phyloP scores from a whole-genome alignment of 2,113 vertebrate genomes.

The Scatophagus argus region DNA sequence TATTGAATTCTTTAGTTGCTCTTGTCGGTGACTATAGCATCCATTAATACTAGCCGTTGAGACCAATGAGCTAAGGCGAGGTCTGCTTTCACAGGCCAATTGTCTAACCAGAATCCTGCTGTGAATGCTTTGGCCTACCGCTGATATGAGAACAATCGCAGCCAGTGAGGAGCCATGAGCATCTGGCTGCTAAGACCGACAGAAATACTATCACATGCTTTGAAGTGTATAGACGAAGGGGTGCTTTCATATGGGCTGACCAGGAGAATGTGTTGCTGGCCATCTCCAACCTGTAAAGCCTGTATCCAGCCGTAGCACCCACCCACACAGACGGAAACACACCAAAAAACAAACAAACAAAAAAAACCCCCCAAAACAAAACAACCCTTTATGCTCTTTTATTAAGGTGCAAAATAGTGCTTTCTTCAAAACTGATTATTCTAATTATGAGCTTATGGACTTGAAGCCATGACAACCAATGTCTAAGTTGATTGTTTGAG shows the following conservation, averaged over 20 bases:
- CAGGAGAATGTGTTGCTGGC: slow-evolving; percentile 59
- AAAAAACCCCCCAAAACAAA: neutral
- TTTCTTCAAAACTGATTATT: slow-evolving; percentile 75
- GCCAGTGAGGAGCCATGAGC: slow-evolving; percentile 80
- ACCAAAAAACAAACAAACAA: neutral
- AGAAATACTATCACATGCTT: slow-evolving; percentile 71
- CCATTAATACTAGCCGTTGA: slow-evolving; percentile 82
- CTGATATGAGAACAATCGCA: slow-evolving; percentile 82
- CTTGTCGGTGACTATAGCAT: slow-evolving; percentile 84
- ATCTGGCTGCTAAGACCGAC: slow-evolving; percentile 75
- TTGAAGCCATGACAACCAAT: slow-evolving; percentile 76
- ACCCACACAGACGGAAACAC: slow-evolving; percentile 17
- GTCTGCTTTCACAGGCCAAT: slow-evolving; percentile 71
- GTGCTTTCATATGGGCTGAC: slow-evolving; percentile 57
- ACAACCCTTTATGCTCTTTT: slow-evolving; percentile 53
- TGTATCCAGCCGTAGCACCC: slow-evolving; percentile 27
- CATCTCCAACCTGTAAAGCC: slow-evolving; percentile 50
- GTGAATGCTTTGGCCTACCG: slow-evolving; percentile 81
- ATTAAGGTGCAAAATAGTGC: slow-evolving; percentile 50
- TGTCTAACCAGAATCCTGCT: slow-evolving; percentile 70
- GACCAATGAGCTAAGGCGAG: slow-evolving; percentile 82
- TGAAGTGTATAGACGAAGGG: slow-evolving; percentile 72
- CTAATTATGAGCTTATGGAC: slow-evolving; percentile 63
- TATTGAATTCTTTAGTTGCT: slow-evolving; percentile 87
- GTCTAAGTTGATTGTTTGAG: slow-evolving; percentile 66